phyloP scores from a whole-genome alignment of 2,888 invertebrate species.

The Antheraea assamensis region DNA sequence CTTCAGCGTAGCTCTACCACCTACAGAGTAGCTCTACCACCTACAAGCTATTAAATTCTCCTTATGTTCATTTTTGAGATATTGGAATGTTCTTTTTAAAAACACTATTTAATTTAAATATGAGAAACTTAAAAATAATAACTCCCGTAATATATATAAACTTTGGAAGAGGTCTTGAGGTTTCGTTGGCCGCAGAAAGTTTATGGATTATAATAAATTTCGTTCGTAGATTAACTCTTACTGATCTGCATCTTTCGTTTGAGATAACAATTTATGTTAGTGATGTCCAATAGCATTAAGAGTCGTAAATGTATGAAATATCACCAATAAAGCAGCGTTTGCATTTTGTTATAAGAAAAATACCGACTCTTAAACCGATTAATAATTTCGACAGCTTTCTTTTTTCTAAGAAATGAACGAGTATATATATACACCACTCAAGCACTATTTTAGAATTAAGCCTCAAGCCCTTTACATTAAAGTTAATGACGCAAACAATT shows the following conservation, averaged over 20 bases:
- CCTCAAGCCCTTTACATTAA: neutral
- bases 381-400: neutral
- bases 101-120: too few relatives aligned
- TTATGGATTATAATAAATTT: constrained; percentile 36
- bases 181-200: constrained; percentile 27
- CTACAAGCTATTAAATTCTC: too few relatives aligned
- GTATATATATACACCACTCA: too few relatives aligned
- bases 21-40: too few relatives aligned
- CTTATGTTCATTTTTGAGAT: too few relatives aligned
- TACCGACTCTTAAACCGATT: neutral
- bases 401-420: neutral
- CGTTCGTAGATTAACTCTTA: constrained; percentile 61
- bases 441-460: neutral
- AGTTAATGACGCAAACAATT: neutral
- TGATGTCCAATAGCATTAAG: constrained; percentile 27
- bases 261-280: constrained; percentile 46
- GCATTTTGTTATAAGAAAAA: neutral
- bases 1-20: too few relatives aligned
- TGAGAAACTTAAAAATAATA: too few relatives aligned
- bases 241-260: constrained; percentile 54
- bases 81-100: too few relatives aligned
- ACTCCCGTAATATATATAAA: neutral
- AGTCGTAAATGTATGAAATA: constrained; percentile 25
- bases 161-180: neutral
- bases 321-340: constrained; percentile 13